Evolutionary conservation across 2,888 invertebrate species (phyloP).

Genomic region (Sinhomidia bicolor): DNA sequence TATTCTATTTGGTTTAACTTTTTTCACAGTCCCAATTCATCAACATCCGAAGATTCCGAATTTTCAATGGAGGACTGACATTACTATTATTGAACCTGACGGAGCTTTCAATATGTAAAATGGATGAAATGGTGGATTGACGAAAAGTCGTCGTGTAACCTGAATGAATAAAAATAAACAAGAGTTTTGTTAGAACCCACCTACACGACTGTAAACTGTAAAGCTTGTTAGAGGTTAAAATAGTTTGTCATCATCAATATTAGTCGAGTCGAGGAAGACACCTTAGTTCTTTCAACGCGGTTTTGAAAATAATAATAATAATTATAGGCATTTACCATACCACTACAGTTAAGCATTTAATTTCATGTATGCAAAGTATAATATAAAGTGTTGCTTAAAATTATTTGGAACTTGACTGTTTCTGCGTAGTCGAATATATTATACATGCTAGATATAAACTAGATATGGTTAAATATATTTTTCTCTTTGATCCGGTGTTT

Average conservation of each 20-base stretch:
- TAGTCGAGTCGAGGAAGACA: not conserved
- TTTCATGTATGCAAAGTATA: not conserved
- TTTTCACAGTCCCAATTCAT: slow-evolving; percentile 77
- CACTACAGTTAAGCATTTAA: too few species aligned
- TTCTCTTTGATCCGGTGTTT: not conserved
- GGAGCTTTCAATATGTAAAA: slow-evolving; percentile 42
- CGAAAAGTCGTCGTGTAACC: not conserved
- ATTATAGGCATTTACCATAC: slow-evolving; percentile 49
- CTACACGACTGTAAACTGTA: not conserved
- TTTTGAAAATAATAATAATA: slow-evolving; percentile 17
- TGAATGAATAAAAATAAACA: not conserved
- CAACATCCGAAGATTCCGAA: slow-evolving; percentile 79
- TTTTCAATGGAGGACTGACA: slow-evolving; percentile 78
- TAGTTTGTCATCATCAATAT: not conserved
- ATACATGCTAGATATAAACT: too few species aligned
- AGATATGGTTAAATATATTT: too few species aligned
- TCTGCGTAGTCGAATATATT: too few species aligned
- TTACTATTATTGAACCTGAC: slow-evolving; percentile 19
- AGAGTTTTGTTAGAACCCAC: slow-evolving; percentile 9
- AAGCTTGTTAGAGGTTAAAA: not conserved
- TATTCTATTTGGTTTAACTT: not conserved
- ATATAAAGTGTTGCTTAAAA: too few species aligned
- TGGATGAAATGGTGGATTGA: not conserved
- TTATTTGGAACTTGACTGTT: too few species aligned
- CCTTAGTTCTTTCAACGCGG: slow-evolving; percentile 18